Evolutionary conservation across 2,888 invertebrate species (phyloP), one percentile per base, ranked within the genome.

Genomic region (Reticulitermes lucifugus): DNA sequence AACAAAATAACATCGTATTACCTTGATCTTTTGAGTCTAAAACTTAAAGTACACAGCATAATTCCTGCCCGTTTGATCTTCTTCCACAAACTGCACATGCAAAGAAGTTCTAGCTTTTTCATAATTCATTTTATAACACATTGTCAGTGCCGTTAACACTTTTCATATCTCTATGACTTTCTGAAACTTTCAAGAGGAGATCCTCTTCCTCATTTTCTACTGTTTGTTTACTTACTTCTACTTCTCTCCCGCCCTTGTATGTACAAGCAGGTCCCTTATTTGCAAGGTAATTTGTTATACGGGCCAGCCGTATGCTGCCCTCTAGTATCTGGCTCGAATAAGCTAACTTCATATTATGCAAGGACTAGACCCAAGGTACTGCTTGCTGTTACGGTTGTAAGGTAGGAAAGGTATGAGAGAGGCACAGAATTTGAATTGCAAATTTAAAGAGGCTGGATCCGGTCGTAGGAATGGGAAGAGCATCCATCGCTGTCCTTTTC

Each of bases 291-390:
- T 81, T 81, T 81, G 81, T 81, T 81, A 81, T 81, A 81, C 81
- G 12, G 70, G 5, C 41, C n/a, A 81, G 81, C 81, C 81, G 21
- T 81, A 81, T 81, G 81, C 81, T 81, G 70, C 43, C 81, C 81
- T 35, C 81, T 70, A 35, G 79, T 79, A 81, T 65, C 65, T 81
- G 65, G 12, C 46, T 46, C n/a, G 81, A 65, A 43, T 81, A 81
- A 81, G 81, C 81, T 81, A 81, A 81, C 81, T 81, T 81, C 81
- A 81, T 81, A 81, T 81, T 81, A 81, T 81, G 81, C 81, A 81
- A 81, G 81, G 81, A 70, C 70, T 46, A 81, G 81, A 81, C 81
- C 65, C 81, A 10, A 41, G 51, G 60, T 60, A 80, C 80, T 60
- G 80, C 35, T 41, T 41, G 29, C 41, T 73, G 35, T 35, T 73